Evolutionary conservation across 2,113 vertebrate genomes (phyloP).

Genomic region (Sterrhoptilus dennistouni): DNA sequence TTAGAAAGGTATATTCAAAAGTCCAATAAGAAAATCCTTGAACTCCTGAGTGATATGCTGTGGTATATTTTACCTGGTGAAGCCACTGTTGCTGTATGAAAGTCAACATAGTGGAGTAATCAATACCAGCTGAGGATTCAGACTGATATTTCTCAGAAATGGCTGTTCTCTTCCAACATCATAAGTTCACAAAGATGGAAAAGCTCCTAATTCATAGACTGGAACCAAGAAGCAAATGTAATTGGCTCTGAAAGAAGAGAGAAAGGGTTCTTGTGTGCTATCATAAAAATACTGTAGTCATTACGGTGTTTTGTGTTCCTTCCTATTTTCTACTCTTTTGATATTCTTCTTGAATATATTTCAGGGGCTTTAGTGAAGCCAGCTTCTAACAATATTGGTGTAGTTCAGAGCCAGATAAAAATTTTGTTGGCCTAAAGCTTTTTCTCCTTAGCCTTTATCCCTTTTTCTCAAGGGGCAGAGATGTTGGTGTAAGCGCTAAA

Average conservation of each 20-base stretch:
- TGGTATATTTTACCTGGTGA: neutral
- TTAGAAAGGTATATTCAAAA: neutral
- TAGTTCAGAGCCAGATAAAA: neutral
- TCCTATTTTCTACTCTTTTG: neutral
- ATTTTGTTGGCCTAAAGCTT: neutral
- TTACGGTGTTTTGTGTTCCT: neutral
- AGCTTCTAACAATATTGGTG: neutral
- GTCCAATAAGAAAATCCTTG: neutral
- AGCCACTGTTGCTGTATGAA: neutral
- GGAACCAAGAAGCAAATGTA: neutral
- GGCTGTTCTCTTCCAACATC: neutral
- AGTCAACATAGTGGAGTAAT: neutral
- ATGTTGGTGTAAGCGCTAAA: neutral
- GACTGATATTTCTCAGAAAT: neutral
- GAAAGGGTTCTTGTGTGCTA: rapidly evolving
- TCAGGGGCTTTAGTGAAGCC: neutral
- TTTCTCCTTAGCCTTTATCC: neutral
- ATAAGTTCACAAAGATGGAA: neutral
- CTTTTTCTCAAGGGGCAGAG: neutral
- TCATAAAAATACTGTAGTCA: neutral
- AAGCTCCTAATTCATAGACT: neutral
- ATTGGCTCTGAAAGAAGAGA: neutral
- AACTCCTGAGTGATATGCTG: neutral
- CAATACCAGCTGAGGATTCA: neutral
- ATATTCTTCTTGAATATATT: neutral